Evolutionary conservation across 2,797 vertebrate genomes (phyloP).

Genomic region (Aselliscus stoliczkanus): DNA sequence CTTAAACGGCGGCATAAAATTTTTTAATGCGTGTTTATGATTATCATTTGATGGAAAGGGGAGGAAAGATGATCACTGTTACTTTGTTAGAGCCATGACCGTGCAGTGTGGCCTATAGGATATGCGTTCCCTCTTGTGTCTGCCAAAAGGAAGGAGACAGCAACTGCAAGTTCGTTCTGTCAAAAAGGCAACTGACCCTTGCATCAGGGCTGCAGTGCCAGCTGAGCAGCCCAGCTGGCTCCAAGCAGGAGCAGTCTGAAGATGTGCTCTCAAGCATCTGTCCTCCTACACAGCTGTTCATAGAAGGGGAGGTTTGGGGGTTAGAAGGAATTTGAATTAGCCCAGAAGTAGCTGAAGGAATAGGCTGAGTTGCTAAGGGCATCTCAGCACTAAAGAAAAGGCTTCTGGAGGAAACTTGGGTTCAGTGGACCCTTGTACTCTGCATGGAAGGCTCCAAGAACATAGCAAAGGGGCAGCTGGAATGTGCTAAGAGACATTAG

Average conservation of each 20-base stretch:
- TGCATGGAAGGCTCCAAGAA: neutral
- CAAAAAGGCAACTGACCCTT: neutral
- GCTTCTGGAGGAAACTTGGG: slow-evolving; percentile 10
- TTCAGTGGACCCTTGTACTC: neutral
- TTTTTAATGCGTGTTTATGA: neutral
- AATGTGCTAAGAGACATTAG: neutral
- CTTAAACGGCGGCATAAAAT: neutral
- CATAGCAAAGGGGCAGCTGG: neutral
- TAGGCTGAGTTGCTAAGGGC: slow-evolving; percentile 54
- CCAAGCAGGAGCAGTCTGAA: neutral
- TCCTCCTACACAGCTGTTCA: neutral
- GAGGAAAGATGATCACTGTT: neutral
- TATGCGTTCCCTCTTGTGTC: neutral
- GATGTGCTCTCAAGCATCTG: neutral
- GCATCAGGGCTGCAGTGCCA: neutral
- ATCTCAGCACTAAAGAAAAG: slow-evolving; percentile 25
- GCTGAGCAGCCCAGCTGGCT: neutral
- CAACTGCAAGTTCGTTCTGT: neutral
- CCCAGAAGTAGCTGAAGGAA: slow-evolving; percentile 45
- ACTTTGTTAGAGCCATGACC: neutral
- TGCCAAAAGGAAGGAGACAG: neutral
- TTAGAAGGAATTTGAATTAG: neutral
- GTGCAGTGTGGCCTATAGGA: neutral
- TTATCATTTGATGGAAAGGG: neutral
- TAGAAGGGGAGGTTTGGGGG: neutral